These are phyloP conservation scores for Rafetus swinhoei DNA, from an alignment of 2,113 vertebrate genomes.

Conservation along the genomic window DNA sequence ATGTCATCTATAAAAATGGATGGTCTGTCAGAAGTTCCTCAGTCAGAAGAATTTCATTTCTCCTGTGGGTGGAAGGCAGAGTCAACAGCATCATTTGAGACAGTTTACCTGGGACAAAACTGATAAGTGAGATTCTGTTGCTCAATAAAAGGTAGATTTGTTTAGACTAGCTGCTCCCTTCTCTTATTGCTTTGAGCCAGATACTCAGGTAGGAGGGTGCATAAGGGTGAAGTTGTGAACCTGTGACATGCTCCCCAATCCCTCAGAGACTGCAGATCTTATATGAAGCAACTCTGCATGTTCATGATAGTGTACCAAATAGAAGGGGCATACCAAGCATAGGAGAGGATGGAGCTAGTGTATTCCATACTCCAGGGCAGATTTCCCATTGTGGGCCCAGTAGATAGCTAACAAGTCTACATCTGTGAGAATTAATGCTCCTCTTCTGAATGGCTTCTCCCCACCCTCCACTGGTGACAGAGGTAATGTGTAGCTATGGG, in stretches of 20 bases:
- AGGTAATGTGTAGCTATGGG: background rate
- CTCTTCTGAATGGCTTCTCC: background rate
- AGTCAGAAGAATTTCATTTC: slow-evolving; percentile 14
- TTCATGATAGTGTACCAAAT: background rate
- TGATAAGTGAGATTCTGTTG: background rate
- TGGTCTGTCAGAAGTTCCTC: background rate
- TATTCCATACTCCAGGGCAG: background rate
- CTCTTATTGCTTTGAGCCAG: background rate
- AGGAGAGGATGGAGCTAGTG: background rate
- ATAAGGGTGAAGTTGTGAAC: slow-evolving; percentile 7
- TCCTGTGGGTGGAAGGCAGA: background rate
- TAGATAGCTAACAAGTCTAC: background rate
- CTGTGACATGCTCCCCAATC: background rate
- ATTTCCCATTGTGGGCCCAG: background rate
- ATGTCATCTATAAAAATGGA: background rate
- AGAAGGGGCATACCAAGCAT: background rate
- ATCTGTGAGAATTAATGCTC: background rate
- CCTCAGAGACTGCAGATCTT: background rate
- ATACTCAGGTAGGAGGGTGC: background rate
- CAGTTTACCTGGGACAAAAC: background rate
- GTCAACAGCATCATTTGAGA: background rate
- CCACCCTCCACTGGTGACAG: background rate
- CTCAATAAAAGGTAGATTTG: slow-evolving; percentile 24
- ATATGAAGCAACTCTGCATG: background rate
- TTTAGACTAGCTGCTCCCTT: background rate